phyloP scores from a whole-genome alignment of 2,888 invertebrate genomes.

The Herminia tarsipennalis region DNA sequence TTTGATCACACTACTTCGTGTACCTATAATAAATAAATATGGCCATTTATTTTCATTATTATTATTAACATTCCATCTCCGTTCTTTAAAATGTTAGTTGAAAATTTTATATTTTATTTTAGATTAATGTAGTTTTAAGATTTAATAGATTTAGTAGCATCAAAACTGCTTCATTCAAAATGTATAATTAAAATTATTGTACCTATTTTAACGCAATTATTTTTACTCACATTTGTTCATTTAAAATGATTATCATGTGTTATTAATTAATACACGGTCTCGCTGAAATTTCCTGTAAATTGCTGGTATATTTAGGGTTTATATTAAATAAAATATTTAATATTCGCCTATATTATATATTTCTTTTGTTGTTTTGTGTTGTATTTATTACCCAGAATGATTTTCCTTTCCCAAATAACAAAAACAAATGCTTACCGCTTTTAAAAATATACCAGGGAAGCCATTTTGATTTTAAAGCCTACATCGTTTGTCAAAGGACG shows the following conservation, averaged over 20 bases:
- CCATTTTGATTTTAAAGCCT: conserved; percentile 7
- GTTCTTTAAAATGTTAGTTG: conserved; percentile 63
- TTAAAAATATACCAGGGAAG: background rate
- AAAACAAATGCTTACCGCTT: background rate
- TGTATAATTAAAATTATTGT: conserved; percentile 19
- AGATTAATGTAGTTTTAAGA: conserved; percentile 68
- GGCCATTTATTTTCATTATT: conserved; percentile 40
- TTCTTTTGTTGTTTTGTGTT: conserved; percentile 2
- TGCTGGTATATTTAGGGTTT: conserved; percentile 70
- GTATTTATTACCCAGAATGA: background rate
- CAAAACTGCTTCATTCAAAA: conserved; percentile 52
- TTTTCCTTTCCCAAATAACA: background rate
- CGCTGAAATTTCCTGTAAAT: conserved; percentile 63
- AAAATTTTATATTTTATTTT: conserved; percentile 68
- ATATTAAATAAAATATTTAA: conserved; percentile 78
- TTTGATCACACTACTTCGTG: conserved; percentile 66
- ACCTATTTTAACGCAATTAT: conserved; percentile 7
- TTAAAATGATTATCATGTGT: conserved; percentile 21
- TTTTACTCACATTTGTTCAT: conserved; percentile 20
- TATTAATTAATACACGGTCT: conserved; percentile 38
- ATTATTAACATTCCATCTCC: conserved; percentile 65
- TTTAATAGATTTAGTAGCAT: conserved; percentile 59
- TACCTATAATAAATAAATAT: conserved; percentile 48
- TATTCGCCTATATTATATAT: conserved; percentile 73
- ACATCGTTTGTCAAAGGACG: conserved; percentile 19